Evolutionary conservation across 2,797 vertebrate species (phyloP).

Genomic region (Melanotaenia parkinsoni): DNA sequence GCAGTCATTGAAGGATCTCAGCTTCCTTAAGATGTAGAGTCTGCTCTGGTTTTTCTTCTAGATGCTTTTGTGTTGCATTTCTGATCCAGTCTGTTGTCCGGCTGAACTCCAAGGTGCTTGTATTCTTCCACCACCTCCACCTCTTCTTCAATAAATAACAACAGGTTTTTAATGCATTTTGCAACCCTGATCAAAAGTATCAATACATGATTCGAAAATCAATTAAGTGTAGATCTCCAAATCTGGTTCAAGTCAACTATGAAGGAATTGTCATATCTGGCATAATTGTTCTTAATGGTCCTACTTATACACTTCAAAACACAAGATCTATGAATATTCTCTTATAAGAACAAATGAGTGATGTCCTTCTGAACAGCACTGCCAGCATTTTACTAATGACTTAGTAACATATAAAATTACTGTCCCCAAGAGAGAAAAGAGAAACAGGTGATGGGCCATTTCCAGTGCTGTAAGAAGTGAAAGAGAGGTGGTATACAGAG

Average conservation of each 20-base stretch:
- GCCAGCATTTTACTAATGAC: not conserved
- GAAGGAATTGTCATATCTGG: not conserved
- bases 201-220: not conserved
- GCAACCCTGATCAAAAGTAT: not conserved
- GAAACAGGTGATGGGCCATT: constrained; percentile 52
- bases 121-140: too few relatives aligned
- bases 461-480: constrained; percentile 47
- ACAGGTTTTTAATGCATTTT: not conserved
- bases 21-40: too few relatives aligned
- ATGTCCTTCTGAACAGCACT: constrained; percentile 9
- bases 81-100: too few relatives aligned
- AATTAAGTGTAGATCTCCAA: constrained; percentile 5
- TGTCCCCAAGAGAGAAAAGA: constrained; percentile 28
- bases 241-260: not conserved
- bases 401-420: constrained; percentile 23
- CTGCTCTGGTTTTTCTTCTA: too few relatives aligned
- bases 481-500: constrained; percentile 48
- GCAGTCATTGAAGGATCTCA: too few relatives aligned
- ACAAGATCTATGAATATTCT: not conserved
- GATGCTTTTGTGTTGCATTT: too few relatives aligned
- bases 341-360: constrained; percentile 7
- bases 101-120: too few relatives aligned
- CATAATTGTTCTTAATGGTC: not conserved
- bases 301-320: constrained; percentile 6
- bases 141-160: too few relatives aligned